A percentile compares a stretch with the other conserved stretches of the same genome.
Evolutionary conservation across 1,140 invertebrate genomes (phyloP).

Genomic region (Melipona quadrifasciata): DNA sequence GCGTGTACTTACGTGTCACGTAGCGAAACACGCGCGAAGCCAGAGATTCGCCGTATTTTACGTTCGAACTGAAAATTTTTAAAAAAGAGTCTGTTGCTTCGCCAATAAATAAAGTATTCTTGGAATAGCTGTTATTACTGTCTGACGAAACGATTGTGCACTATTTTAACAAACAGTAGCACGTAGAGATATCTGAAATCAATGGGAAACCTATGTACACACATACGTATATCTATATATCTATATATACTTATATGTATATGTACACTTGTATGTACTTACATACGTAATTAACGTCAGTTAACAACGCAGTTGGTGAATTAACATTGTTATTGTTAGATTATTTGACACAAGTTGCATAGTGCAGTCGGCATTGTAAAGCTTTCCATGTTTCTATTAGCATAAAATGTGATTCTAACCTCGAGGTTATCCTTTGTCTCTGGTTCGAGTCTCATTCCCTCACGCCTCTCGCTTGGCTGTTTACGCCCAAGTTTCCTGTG

Average conservation of each 20-base stretch:
- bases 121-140: not conserved
- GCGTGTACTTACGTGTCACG: conserved; percentile 1
- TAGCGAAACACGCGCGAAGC: not conserved
- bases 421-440: not conserved
- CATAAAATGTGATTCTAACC: conserved; percentile 28
- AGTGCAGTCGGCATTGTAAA: not conserved
- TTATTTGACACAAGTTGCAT: conserved; percentile 15
- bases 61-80: not conserved
- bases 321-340: conserved; percentile 28
- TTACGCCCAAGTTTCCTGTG: conserved; percentile 3
- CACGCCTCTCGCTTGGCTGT: not conserved
- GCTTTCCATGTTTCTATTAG: not conserved
- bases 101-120: not conserved
- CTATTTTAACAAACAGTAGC: not conserved
- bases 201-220: not conserved
- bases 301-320: not conserved
- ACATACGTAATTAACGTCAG: not conserved
- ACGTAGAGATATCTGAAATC: not conserved
- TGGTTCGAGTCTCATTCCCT: not conserved
- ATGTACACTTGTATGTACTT: not conserved
- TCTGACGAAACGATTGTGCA: not conserved
- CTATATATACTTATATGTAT: no score
- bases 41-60: not conserved
- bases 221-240: no score
- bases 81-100: not conserved